Evolutionary conservation across 1,140 invertebrate species (phyloP).

Genomic region (Trichonephila clavata): DNA sequence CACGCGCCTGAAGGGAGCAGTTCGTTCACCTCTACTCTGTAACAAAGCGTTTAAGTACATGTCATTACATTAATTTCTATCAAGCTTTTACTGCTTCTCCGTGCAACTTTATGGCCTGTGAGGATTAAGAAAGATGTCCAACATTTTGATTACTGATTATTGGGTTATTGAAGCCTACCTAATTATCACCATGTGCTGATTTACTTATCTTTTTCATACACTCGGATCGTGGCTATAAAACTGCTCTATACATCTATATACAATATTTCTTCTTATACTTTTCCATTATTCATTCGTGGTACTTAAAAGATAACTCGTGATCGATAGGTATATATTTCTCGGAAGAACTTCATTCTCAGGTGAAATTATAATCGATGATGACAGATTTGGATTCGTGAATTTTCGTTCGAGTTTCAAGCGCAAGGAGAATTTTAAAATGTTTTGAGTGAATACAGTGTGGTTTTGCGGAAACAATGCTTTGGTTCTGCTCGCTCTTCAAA

Average conservation of each 20-base stretch:
- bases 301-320: slow-evolving; percentile 1
- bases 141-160: slow-evolving; percentile 48
- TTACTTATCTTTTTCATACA: not conserved
- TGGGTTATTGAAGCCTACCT: not conserved
- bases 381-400: too few relatives aligned
- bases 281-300: slow-evolving; percentile 15
- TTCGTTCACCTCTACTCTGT: slow-evolving; percentile 26
- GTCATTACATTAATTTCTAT: slow-evolving; percentile 52
- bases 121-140: not conserved
- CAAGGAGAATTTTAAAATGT: not conserved
- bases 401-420: too few relatives aligned
- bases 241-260: not conserved
- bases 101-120: slow-evolving; percentile 29
- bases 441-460: too few relatives aligned
- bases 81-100: slow-evolving; percentile 34
- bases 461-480: too few relatives aligned
- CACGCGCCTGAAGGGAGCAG: slow-evolving; percentile 9
- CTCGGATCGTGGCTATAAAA: slow-evolving; percentile 5
- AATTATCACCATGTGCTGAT: slow-evolving; percentile 9
- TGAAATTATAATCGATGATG: not conserved
- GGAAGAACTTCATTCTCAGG: not conserved
- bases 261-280: not conserved
- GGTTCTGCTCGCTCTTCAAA: too few relatives aligned
- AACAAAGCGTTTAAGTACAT: slow-evolving; percentile 26
- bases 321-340: not conserved